Conservation (phyloP, 2,888 invertebrate genomes). For the Drosophila merina region DNA sequence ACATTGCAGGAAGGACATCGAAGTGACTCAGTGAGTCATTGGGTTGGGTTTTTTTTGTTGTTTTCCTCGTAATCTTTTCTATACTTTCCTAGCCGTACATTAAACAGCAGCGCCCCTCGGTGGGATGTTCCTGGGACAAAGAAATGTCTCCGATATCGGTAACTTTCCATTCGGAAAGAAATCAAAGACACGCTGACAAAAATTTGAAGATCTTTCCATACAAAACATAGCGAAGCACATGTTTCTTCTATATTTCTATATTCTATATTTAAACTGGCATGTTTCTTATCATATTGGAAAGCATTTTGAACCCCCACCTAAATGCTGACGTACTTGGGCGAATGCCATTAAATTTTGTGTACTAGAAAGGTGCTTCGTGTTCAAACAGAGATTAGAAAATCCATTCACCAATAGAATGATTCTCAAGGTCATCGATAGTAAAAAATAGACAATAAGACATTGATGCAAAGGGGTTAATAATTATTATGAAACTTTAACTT, state of each 20-base stretch:
- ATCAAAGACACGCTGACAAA: not conserved
- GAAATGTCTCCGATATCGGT: not conserved
- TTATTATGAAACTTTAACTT: conserved; percentile 8
- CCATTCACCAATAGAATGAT: conserved; percentile 14
- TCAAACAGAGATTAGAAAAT: conserved; percentile 39
- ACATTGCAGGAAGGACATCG: conserved; percentile 20
- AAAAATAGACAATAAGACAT: not conserved
- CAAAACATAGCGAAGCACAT: conserved; percentile 22
- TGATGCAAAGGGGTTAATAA: too few relatives aligned
- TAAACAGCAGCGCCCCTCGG: too few relatives aligned
- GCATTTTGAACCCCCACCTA: conserved; percentile 37
- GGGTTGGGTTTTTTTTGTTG: conserved; percentile 16
- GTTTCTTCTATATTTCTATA: conserved; percentile 2
- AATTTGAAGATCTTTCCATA: not conserved
- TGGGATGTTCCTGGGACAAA: not conserved
- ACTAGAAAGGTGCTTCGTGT: conserved; percentile 1
- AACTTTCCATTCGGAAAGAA: conserved; percentile 9
- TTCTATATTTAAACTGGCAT: conserved; percentile 34
- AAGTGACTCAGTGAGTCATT: conserved; percentile 2
- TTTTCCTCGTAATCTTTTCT: conserved; percentile 47
- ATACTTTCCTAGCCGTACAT: too few relatives aligned
- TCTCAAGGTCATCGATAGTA: conserved; percentile 58
- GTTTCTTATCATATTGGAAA: conserved; percentile 32
- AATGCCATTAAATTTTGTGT: conserved; percentile 26
- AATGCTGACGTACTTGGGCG: conserved; percentile 28